phyloP scores from a whole-genome alignment of 2,797 vertebrate species.

The Oophaga sylvatica region DNA sequence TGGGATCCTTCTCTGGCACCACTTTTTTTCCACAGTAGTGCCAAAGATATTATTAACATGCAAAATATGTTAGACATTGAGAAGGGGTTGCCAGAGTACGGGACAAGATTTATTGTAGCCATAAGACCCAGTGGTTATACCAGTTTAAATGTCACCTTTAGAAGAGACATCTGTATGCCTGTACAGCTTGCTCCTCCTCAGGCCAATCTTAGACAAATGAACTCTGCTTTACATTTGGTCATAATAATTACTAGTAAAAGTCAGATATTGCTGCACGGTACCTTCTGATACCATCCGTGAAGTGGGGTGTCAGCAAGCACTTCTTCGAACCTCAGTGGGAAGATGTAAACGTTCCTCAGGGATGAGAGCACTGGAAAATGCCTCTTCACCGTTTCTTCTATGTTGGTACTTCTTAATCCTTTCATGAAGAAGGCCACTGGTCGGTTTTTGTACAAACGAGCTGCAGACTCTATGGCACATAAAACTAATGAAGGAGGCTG shows the following conservation, averaged over 20 bases:
- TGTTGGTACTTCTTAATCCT: constrained; percentile 58
- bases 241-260: constrained; percentile 55
- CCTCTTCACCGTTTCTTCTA: constrained; percentile 48
- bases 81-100: too few species aligned
- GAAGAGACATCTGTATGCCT: too few species aligned
- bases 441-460: constrained; percentile 70
- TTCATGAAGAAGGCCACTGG: constrained; percentile 74
- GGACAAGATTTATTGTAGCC: too few species aligned
- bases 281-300: constrained; percentile 72
- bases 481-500: constrained; percentile 70
- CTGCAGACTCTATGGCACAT: constrained; percentile 77
- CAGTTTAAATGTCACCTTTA: too few species aligned
- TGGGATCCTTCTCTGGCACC: too few species aligned
- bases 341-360: constrained; percentile 75
- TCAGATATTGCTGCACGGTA: constrained; percentile 43
- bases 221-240: neutral
- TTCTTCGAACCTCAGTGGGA: constrained; percentile 73
- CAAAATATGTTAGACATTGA: too few species aligned
- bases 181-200: too few species aligned
- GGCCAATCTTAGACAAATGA: too few species aligned
- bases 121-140: too few species aligned
- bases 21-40: too few species aligned
- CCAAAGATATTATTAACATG: too few species aligned
- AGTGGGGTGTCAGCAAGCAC: constrained; percentile 76
- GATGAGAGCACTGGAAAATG: constrained; percentile 72